Evolutionary conservation across 2,113 vertebrate genomes (phyloP).

Genomic region (Desmodus rotundus): DNA sequence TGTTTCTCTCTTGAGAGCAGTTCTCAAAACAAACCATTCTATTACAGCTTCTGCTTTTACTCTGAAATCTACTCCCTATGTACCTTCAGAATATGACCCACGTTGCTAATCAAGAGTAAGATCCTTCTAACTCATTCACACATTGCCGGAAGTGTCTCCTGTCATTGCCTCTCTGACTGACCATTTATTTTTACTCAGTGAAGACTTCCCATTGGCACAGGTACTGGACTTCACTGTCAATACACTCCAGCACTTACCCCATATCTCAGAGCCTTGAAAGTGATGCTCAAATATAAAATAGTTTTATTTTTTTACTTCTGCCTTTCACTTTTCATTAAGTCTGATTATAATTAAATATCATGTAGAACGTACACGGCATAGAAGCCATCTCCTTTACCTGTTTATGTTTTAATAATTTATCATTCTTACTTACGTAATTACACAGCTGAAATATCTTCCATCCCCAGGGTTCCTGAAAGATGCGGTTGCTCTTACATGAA

Average conservation of each 20-base stretch:
- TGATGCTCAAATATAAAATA: neutral
- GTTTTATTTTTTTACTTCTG: neutral
- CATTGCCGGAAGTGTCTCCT: neutral
- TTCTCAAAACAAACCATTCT: neutral
- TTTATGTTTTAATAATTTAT: slow-evolving; percentile 25
- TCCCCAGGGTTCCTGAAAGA: neutral
- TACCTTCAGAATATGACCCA: neutral
- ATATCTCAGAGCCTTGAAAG: neutral
- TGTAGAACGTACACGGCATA: neutral
- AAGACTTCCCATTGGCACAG: neutral
- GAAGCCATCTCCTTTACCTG: neutral
- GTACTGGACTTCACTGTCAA: neutral
- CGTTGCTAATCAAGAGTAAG: neutral
- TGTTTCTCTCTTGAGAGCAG: neutral
- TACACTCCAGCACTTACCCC: neutral
- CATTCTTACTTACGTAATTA: slow-evolving; percentile 14
- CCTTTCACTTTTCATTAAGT: neutral
- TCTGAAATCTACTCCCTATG: neutral
- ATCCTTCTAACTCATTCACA: neutral
- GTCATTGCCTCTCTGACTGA: neutral
- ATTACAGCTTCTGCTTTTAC: neutral
- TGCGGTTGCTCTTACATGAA: neutral
- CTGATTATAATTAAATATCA: neutral
- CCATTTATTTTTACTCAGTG: neutral
- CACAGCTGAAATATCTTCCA: neutral